These are phyloP conservation scores for Sterrhoptilus dennistouni DNA, from an alignment of 2,113 vertebrate species.

Conservation along the genomic window DNA sequence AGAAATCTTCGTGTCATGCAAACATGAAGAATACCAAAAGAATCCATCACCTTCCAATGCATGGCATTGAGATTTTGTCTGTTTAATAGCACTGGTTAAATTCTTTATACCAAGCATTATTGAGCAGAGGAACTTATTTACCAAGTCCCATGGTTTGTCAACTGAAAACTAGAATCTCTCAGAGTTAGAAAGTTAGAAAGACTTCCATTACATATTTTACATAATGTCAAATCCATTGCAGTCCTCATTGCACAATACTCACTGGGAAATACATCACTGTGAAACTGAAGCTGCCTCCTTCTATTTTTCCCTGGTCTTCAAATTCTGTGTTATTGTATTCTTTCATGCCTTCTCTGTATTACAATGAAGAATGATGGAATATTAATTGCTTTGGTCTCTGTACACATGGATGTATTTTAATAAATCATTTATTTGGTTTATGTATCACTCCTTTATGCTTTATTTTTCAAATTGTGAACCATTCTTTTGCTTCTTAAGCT, in stretches of 20 bases:
- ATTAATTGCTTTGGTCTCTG: not conserved
- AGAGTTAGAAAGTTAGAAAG: too few species aligned
- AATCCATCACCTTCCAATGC: not conserved
- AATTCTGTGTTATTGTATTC: not conserved
- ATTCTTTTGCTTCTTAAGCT: not conserved
- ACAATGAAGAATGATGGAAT: not conserved
- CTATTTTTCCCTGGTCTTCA: not conserved
- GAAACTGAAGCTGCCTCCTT: not conserved
- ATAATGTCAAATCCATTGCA: not conserved
- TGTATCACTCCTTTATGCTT: not conserved
- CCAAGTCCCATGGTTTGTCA: not conserved
- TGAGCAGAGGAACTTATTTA: not conserved
- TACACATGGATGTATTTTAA: not conserved
- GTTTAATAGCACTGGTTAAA: not conserved
- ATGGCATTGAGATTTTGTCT: not conserved
- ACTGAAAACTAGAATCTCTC: not conserved
- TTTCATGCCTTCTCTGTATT: not conserved
- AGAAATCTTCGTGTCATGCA: not conserved
- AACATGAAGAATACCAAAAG: not conserved
- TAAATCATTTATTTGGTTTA: not conserved
- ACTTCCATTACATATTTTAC: not conserved
- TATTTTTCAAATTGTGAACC: not conserved
- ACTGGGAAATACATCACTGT: not conserved
- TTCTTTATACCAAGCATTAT: not conserved
- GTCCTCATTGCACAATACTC: not conserved